A percentile compares a stretch with the other conserved stretches of the same genome.
Evolutionary conservation across 2,888 invertebrate species (phyloP).

Genomic region (Philereme vetulata): DNA sequence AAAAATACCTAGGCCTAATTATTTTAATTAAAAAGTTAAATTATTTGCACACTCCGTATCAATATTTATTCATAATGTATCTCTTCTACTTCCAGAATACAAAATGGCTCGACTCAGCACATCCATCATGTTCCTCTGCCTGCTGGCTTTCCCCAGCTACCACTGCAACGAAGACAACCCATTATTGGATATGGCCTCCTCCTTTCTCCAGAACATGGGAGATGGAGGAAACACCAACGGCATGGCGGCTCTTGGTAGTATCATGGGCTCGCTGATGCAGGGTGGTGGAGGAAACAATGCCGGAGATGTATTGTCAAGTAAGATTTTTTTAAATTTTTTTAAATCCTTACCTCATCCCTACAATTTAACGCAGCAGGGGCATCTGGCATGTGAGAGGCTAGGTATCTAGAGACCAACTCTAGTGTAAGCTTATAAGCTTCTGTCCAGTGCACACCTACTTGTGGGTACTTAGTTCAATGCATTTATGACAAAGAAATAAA

Average conservation of each 20-base stretch:
- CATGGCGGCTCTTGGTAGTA: conserved; percentile 85
- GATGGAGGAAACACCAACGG: conserved; percentile 67
- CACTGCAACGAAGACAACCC: conserved; percentile 77
- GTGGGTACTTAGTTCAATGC: too few species aligned
- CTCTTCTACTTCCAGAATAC: conserved; percentile 18
- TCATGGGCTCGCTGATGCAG: conserved; percentile 88
- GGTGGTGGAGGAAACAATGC: conserved; percentile 68
- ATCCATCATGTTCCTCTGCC: conserved; percentile 55
- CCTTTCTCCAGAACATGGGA: conserved; percentile 86
- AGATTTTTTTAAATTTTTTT: conserved; percentile 22
- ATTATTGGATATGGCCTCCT: conserved; percentile 87
- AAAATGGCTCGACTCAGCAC: conserved; percentile 58
- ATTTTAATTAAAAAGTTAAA: too few species aligned
- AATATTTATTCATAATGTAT: background rate
- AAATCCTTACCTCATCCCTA: too few species aligned
- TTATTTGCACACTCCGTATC: too few species aligned
- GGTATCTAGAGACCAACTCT: too few species aligned
- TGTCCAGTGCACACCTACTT: too few species aligned
- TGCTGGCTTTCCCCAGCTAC: conserved; percentile 53
- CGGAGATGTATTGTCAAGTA: conserved; percentile 79
- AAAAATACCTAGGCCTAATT: too few species aligned
- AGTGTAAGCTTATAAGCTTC: too few species aligned
- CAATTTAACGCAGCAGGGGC: too few species aligned
- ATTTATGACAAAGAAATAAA: too few species aligned
- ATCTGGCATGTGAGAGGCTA: too few species aligned